phyloP scores from a whole-genome alignment of 2,797 vertebrate genomes.

The Poecilia wingei region DNA sequence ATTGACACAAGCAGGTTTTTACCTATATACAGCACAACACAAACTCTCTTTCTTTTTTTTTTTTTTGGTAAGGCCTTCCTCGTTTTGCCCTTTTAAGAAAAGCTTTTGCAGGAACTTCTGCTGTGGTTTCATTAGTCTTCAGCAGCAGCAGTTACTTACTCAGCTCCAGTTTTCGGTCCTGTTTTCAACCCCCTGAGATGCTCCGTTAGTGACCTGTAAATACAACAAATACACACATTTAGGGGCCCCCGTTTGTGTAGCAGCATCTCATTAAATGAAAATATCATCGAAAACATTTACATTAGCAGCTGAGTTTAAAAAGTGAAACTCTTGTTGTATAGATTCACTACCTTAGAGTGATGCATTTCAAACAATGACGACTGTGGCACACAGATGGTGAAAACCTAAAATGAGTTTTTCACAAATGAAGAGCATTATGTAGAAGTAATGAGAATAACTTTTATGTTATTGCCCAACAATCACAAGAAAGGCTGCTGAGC shows the following conservation, averaged over 20 bases:
- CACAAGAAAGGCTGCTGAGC: not conserved
- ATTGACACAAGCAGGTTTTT: conserved; percentile 7
- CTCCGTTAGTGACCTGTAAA: not conserved
- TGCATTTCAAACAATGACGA: not conserved
- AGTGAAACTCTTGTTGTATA: not conserved
- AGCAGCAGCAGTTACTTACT: not conserved
- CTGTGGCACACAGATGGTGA: not conserved
- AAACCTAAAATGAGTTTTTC: not conserved
- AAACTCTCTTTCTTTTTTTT: not conserved
- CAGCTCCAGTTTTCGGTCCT: not conserved
- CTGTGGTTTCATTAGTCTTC: not conserved
- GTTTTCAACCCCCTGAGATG: not conserved
- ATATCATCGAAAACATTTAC: too few species aligned
- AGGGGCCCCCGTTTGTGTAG: not conserved
- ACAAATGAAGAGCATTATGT: not conserved
- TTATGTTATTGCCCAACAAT: not conserved
- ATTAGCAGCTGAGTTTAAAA: not conserved
- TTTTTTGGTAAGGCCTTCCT: not conserved
- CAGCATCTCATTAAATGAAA: not conserved
- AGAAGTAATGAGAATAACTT: not conserved
- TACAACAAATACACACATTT: not conserved
- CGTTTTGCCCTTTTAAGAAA: not conserved
- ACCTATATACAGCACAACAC: not conserved
- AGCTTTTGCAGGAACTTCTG: not conserved
- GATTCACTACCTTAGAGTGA: not conserved